Evolutionary conservation across 2,888 invertebrate genomes (phyloP), one percentile per base, ranked within the genome.

Genomic region (Ornithoptera priamus): DNA sequence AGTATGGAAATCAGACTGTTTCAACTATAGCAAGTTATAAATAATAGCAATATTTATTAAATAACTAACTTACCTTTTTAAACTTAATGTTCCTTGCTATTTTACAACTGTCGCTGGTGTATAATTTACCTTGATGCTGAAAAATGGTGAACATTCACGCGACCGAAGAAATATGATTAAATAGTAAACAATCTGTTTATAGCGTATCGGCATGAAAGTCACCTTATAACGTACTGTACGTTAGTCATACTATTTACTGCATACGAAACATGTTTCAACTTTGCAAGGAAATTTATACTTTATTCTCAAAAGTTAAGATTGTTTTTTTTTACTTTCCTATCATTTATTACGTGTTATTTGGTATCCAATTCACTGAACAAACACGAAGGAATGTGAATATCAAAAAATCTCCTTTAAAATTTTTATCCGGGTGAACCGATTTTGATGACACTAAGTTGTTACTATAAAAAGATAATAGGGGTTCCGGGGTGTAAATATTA

Each of bases 41-140:
- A 8, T 1, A 22, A 58, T 22, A 2, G 22, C 73, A 69, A 72
- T 76, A 74, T 77, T 80, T n/a, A 57, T n/a, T 53, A 6, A 46
- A 46, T 46, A 46, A 4, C 15, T 30, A 30, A 10, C 46, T 15
- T 46, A 46, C 12, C 0, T 15, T 46, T 46, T 46, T 46, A 46
- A 4, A n/a, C 6, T n/a, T 15, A 50, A 50, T 6, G 5, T 15
- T 17, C 50, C 3, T 50, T 50, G 15, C 18, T 50, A 15, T 50
- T 50, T 17, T 50, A 18, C 18, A 20, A 57, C 7, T 58, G 12
- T 22, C 12, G 22, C 57, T 58, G n/a, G 22, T 58, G 22, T 58
- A 58, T 58, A 58, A 58, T 58, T 22, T 58, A 30, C 22, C 39
- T 56, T 63, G 12, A 53, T 36, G n/a, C 18, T 63, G 53, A 36